phyloP scores from a whole-genome alignment of 2,888 invertebrate genomes.

The Lasioglossum morio region DNA sequence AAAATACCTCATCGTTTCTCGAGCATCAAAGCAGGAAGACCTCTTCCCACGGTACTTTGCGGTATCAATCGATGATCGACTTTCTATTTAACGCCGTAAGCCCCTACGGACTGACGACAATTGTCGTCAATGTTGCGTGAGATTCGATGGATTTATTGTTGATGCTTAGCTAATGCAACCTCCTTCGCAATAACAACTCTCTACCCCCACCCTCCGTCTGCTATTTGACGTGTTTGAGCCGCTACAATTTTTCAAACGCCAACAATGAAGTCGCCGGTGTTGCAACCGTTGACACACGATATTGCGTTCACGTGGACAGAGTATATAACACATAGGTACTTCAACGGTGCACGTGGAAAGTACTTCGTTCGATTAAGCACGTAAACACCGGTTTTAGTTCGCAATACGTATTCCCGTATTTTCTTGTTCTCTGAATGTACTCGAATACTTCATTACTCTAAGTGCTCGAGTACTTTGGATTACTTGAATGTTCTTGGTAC shows the following conservation, averaged over 20 bases:
- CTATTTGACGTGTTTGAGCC: constrained; percentile 1
- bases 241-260: constrained; percentile 2
- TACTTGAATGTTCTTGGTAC: not conserved
- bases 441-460: not conserved
- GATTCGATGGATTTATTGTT: constrained; percentile 29
- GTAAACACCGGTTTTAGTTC: not conserved
- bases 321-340: not conserved
- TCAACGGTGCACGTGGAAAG: not conserved
- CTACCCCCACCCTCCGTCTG: not conserved
- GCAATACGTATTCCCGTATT: not conserved
- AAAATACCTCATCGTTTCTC: not conserved
- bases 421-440: not conserved
- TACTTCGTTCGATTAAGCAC: not conserved
- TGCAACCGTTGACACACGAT: not conserved
- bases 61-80: not conserved
- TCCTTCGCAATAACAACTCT: constrained; percentile 11
- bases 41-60: not conserved
- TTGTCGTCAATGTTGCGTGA: constrained; percentile 38
- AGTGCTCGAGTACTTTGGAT: not conserved
- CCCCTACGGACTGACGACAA: constrained; percentile 24
- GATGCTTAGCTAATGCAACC: not conserved
- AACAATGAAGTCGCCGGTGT: constrained; percentile 1
- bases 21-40: not conserved
- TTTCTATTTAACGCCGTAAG: not conserved
- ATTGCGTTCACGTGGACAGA: not conserved